Base-by-base conservation (phyloP, 2,113 vertebrate genomes). In the Corydoras sp. region DNA sequence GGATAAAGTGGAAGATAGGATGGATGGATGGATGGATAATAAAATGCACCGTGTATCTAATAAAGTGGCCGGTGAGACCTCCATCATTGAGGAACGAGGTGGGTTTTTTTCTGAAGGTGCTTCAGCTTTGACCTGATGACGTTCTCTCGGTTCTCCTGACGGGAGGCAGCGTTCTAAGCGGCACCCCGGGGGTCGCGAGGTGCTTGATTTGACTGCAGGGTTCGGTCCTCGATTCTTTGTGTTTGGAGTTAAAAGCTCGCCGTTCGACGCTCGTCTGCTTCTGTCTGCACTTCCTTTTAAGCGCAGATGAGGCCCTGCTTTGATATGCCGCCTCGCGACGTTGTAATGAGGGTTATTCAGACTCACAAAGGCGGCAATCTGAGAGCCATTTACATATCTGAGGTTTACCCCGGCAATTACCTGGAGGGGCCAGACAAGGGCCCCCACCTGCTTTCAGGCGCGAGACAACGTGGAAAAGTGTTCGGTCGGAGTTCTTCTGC, bases 381-480 rank as follows among this genome's bases (percentile, higher is more conserved):
- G 35, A 54, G 69, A 50, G 58, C 31, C 65, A 79, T 79, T 79
- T 73, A 66, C 79, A 85, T 85, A 84, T 76, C 79, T 65, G 76
- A 78, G 81, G 83, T 86, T 86, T 83, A 80, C 79, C 75, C 81
- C 79, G 66, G 84, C 83, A 85, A 89, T 88, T 87, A 84, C 86
- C 78, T 66, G 55, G 76, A 79, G 81, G 75, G 77, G 72, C 78
- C 85, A 55, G 82, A 85, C 71, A 66, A 84, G 86, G 83, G 83
- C 74, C 43, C 68, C 80, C 84, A 88, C 85, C 88, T 86, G 85
- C 76, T 64, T 78, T 68, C 80, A 72, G 81, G 81, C 81, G 35
- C 80, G 74, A 78, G 81, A 80, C 74, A 76, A 61, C 72, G 79
- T 78, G 84, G 79, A 84, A 84, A 81, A 88, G 69, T 73, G 49